Base-by-base conservation (phyloP, 2,113 vertebrate species). In the Poecile atricapillus region DNA sequence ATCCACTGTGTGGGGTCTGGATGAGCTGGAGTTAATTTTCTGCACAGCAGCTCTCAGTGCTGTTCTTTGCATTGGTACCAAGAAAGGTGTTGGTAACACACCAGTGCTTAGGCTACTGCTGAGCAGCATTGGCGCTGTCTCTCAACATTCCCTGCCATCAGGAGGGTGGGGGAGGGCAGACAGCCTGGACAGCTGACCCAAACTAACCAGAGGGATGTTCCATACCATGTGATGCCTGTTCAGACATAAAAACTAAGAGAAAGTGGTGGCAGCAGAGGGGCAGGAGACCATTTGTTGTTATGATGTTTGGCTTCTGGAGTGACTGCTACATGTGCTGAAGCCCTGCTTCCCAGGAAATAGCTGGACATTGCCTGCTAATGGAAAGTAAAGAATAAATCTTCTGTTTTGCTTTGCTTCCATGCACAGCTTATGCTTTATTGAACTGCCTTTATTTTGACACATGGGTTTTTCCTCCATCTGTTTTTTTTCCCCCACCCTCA, bases 101-200 rank as follows among this genome's bases (percentile, higher is more conserved):
- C 5, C n/a, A 30, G 18, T 49, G 33, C 24, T 59, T 17, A 6
- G 18, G n/a, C 11, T 47, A 9, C 41, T 60, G 49, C 67, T 65
- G 56, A 37, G 41, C 77, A 80, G 27, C 0, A 1, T 49, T 50
- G 0, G 1, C 49, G n/a, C 62, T n/a, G 15, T 28, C 23, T 37
- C 49, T 47, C 46, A 91, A 17, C 44, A 69, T 8, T 22, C 5
- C 5, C 47, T 11, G 19, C 17, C 39, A 69, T 13, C 27, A 59
- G 23, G 1, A 70, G 16, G 11, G 49, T 59, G 27, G 16, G 16
- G 23, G 27, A 91, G 28, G 22, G 46, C 24, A 43, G 21, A 62
- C 13, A 67, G 52, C 23, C 59, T 60, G 41, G 31, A 23, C 27
- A 80, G 63, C 46, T 60, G 44, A 70, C 31, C 27, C 50, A 64